These are phyloP conservation scores for Planococcus citri DNA, from an alignment of 1,140 invertebrate genomes.

Conservation along the genomic window DNA sequence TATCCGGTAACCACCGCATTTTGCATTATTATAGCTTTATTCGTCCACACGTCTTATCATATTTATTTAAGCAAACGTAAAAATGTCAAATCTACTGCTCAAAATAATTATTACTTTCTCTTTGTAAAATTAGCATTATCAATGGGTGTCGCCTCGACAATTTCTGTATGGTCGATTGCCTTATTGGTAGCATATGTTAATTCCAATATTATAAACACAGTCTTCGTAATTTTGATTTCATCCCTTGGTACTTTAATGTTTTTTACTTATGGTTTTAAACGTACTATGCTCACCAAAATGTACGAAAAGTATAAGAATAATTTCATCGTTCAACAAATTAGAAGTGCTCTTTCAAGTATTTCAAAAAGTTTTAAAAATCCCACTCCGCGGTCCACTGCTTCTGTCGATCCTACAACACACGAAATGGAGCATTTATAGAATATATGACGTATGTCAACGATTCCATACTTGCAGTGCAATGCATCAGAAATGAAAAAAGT, in stretches of 20 bases:
- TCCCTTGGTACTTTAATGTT: slow-evolving; percentile 47
- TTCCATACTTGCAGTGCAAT: too few species aligned
- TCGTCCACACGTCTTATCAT: slow-evolving; percentile 38
- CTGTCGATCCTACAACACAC: too few species aligned
- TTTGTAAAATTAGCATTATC: slow-evolving; percentile 43
- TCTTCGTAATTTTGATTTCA: slow-evolving; percentile 43
- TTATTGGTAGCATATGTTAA: slow-evolving; percentile 38
- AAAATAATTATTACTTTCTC: slow-evolving; percentile 29
- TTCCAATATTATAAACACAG: slow-evolving; percentile 36
- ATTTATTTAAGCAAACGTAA: slow-evolving; percentile 38
- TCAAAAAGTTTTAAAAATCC: too few species aligned
- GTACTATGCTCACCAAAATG: not conserved
- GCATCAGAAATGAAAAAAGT: too few species aligned
- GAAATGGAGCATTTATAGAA: too few species aligned
- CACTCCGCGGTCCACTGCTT: too few species aligned
- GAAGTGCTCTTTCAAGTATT: too few species aligned
- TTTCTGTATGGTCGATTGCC: too few species aligned
- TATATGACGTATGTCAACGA: too few species aligned
- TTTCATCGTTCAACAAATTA: too few species aligned
- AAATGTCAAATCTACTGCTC: slow-evolving; percentile 32
- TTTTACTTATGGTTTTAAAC: slow-evolving; percentile 35
- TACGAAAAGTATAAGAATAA: too few species aligned
- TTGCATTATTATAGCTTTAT: slow-evolving; percentile 40
- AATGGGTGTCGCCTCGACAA: slow-evolving; percentile 43
- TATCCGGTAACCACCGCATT: slow-evolving; percentile 39